These are phyloP conservation scores for Agrilus cyanescens DNA, from an alignment of 2,888 invertebrate genomes.

Conservation along the genomic window DNA sequence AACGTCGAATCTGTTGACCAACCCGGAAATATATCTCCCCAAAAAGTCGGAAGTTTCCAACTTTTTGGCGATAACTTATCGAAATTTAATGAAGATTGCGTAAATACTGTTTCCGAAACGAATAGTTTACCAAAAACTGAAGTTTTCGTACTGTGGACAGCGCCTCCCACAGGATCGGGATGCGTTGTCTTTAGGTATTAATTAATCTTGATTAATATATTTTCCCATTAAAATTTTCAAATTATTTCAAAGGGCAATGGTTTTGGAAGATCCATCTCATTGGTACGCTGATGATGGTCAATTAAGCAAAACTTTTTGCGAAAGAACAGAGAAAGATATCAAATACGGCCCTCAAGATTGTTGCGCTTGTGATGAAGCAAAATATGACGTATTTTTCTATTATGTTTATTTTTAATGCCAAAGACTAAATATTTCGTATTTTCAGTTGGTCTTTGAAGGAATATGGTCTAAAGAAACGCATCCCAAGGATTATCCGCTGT, in stretches of 20 bases:
- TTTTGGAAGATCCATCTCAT: conserved; percentile 62
- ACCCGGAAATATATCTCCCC: conserved; percentile 36
- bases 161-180: conserved; percentile 73
- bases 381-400: conserved; percentile 72
- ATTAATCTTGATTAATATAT: background rate
- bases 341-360: conserved; percentile 51
- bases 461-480: conserved; percentile 93
- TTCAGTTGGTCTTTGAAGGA: conserved; percentile 75
- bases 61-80: conserved; percentile 51
- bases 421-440: conserved; percentile 1
- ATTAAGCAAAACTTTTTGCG: conserved; percentile 69
- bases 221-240: background rate
- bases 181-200: conserved; percentile 74
- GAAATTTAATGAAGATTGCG: conserved; percentile 69
- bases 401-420: background rate
- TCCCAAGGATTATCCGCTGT: conserved; percentile 89
- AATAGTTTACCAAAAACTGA: conserved; percentile 71
- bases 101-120: conserved; percentile 72
- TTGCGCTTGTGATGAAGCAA: conserved; percentile 93
- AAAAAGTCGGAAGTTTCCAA: conserved; percentile 58
- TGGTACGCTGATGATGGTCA: conserved; percentile 89
- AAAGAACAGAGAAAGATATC: conserved; percentile 53
- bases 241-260: conserved; percentile 59
- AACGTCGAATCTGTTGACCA: conserved; percentile 53
- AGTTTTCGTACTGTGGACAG: conserved; percentile 82